Base-by-base conservation (phyloP, 1,140 invertebrate genomes). In the Nephotettix cincticeps region DNA sequence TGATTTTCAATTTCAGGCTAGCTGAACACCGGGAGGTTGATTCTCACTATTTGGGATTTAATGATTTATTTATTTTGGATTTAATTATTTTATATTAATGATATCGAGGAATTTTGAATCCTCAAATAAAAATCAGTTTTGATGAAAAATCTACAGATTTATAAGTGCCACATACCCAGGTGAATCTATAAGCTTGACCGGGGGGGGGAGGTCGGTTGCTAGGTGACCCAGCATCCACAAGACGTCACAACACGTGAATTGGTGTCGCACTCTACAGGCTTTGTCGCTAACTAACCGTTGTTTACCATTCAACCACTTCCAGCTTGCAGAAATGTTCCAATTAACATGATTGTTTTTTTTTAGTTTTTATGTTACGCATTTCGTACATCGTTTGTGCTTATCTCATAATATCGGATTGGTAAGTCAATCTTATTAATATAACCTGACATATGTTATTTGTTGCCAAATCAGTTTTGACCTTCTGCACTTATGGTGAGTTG, bases 211-310 rank as follows among this genome's bases (percentile, higher is more conserved):
- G n/a, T 25, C 56, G 9, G 56, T 61, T 61, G 56, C 56, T 61
- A 61, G 56, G 56, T 29, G 13, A 61, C 47, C 56, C 56, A 27
- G 25, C 56, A 61, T 61, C 56, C 56, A 61, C 56, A 61, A 61
- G 56, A 61, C 56, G 56, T 61, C 56, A 61, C 56, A 61, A 61
- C 56, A 61, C 56, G 56, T 61, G 56, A 61, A 61, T 27, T 6
- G 4, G 21, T 61, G 56, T 61, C 56, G 56, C 56, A 29, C 56
- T 61, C 56, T 61, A 61, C 23, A 25, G 56, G 27, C 23, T 29
- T 61, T 29, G 23, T 14, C 56, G 21, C 25, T 1, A 61, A 61
- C 56, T 61, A 61, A 51, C 56, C 2, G 56, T 61, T 61, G 56
- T 61, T 61, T 61, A 61, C 56, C 56, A 61, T 25, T 25, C 56